Evolutionary conservation across 2,888 invertebrate genomes (phyloP).

Genomic region (Meandrusa payeni): DNA sequence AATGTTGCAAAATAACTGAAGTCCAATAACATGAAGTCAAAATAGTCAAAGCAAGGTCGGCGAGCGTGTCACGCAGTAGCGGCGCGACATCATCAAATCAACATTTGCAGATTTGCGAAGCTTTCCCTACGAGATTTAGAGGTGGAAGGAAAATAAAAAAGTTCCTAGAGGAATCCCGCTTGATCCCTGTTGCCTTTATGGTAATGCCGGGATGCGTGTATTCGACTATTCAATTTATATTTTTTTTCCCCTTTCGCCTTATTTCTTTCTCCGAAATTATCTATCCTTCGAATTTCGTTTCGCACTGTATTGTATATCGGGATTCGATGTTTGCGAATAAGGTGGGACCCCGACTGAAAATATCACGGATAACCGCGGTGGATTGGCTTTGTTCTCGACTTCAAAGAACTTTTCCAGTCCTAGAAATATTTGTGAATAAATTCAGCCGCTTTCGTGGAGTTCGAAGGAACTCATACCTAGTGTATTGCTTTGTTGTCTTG

Average conservation of each 20-base stretch:
- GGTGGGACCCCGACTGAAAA: slow-evolving; percentile 70
- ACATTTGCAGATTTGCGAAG: slow-evolving; percentile 81
- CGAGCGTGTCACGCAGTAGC: slow-evolving; percentile 22
- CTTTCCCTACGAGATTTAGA: slow-evolving; percentile 79
- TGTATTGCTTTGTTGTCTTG: slow-evolving; percentile 39
- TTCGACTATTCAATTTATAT: slow-evolving; percentile 81
- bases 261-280: slow-evolving; percentile 78
- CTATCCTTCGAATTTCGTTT: slow-evolving; percentile 80
- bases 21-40: slow-evolving; percentile 4
- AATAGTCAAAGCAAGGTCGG: slow-evolving; percentile 8
- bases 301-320: slow-evolving; percentile 78
- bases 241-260: slow-evolving; percentile 76
- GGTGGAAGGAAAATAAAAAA: slow-evolving; percentile 81
- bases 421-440: slow-evolving; percentile 70
- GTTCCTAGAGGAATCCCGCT: slow-evolving; percentile 78
- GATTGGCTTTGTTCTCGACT: slow-evolving; percentile 77
- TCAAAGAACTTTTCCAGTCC: slow-evolving; percentile 73
- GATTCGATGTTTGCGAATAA: slow-evolving; percentile 79
- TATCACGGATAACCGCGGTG: slow-evolving; percentile 76
- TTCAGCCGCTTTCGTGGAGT: slow-evolving; percentile 46
- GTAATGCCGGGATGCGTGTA: slow-evolving; percentile 80
- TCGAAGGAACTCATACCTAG: slow-evolving; percentile 42
- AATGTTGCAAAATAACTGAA: too few relatives aligned
- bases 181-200: slow-evolving; percentile 80
- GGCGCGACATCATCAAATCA: slow-evolving; percentile 76